phyloP scores from a whole-genome alignment of 2,888 invertebrate genomes.

The Lasioglossum vierecki region DNA sequence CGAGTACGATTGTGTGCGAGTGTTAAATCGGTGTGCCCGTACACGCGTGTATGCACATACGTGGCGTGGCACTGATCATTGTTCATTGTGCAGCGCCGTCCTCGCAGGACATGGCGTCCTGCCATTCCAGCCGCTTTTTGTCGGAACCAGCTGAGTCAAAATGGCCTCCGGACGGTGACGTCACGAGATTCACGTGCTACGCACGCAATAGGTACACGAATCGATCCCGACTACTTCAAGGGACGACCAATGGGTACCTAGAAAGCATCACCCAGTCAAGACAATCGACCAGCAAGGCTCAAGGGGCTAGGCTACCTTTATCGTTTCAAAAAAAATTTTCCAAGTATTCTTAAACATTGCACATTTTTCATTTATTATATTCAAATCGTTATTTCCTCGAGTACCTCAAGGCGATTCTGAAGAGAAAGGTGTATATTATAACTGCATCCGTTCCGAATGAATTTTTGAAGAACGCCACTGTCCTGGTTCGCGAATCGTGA shows the following conservation, averaged over 20 bases:
- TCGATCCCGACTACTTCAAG: slow-evolving; percentile 52
- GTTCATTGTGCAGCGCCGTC: slow-evolving; percentile 73
- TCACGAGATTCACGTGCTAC: slow-evolving; percentile 73
- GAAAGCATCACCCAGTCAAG: slow-evolving; percentile 23
- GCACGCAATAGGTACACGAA: slow-evolving; percentile 56
- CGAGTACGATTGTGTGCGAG: slow-evolving; percentile 12
- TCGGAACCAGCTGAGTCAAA: slow-evolving; percentile 83
- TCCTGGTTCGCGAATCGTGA: neutral
- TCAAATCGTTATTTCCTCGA: neutral
- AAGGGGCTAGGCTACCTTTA: neutral
- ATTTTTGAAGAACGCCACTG: neutral
- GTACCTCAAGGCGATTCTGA: too few species aligned
- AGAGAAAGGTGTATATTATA: neutral
- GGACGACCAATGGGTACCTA: slow-evolving; percentile 45
- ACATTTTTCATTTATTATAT: neutral
- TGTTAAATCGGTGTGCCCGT: slow-evolving; percentile 27
- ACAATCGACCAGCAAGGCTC: neutral
- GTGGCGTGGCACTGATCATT: slow-evolving; percentile 67
- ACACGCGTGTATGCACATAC: slow-evolving; percentile 33
- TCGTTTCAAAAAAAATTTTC: too few species aligned
- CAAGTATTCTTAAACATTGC: neutral
- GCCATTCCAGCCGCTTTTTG: slow-evolving; percentile 78
- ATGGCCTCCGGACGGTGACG: slow-evolving; percentile 80
- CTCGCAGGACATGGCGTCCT: slow-evolving; percentile 80
- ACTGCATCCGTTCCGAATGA: neutral